These are phyloP conservation scores for Drosophila parthenogenetica DNA, from an alignment of 2,888 invertebrate genomes.

Conservation along the genomic window DNA sequence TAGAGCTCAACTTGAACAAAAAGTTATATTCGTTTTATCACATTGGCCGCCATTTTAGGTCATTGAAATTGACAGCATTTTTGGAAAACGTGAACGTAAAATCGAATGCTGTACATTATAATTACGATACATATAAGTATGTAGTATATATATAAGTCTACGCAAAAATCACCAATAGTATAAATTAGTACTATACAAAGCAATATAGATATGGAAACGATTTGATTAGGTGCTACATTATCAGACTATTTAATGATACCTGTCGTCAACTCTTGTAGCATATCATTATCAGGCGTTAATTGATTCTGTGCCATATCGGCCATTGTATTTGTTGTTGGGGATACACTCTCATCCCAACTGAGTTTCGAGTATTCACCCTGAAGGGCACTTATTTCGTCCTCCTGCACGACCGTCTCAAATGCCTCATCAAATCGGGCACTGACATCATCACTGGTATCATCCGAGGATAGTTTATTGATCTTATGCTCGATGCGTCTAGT, in stretches of 20 bases:
- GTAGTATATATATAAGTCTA: constrained; percentile 23
- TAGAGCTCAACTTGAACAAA: constrained; percentile 84
- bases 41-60: constrained; percentile 61
- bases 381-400: constrained; percentile 84
- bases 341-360: constrained; percentile 85
- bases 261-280: constrained; percentile 83
- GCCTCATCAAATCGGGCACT: constrained; percentile 82
- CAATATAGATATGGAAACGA: constrained; percentile 30
- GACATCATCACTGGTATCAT: constrained; percentile 73
- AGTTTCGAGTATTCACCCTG: constrained; percentile 85
- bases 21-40: constrained; percentile 48
- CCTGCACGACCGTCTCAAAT: constrained; percentile 81
- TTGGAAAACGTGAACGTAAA: constrained; percentile 48
- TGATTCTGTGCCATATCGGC: constrained; percentile 83
- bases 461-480: constrained; percentile 83
- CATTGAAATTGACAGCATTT: constrained; percentile 48
- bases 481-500: constrained; percentile 83
- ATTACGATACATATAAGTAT: constrained; percentile 3
- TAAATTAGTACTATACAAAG: constrained; percentile 44
- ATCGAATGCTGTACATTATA: constrained; percentile 41
- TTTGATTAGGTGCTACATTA: constrained; percentile 26
- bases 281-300: constrained; percentile 84
- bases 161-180: constrained; percentile 52
- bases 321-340: constrained; percentile 83
- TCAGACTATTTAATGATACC: constrained; percentile 71